Base-by-base conservation (phyloP, 1,140 invertebrate species). In the Drosophila nebulosa region DNA sequence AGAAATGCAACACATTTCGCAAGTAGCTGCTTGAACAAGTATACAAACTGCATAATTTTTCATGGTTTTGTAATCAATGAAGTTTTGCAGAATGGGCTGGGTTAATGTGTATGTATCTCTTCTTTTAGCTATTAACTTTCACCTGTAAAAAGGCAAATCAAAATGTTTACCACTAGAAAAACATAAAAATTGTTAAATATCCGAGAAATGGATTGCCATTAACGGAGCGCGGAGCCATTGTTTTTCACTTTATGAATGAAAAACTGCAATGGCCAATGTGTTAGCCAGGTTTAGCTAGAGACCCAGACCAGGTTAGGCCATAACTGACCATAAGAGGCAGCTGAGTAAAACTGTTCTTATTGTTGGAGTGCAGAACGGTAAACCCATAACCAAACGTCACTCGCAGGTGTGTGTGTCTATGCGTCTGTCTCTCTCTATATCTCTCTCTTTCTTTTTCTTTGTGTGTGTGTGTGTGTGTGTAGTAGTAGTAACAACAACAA, bases 391-490 rank as follows among this genome's bases (percentile, higher is more conserved):
- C 30, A 64, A 68, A 86, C 78, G 81, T 84, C 80, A 84, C 70
- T 59, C 70, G 73, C 80, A 85, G 81, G 80, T 84, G 80, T 78
- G 80, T 78, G 72, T 83, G 63, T 62, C 39, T 21, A 46, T 46
- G 39, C 16, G n/a, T n/a, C n/a, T n/a, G n/a, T n/a, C n/a, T n/a
- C n/a, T n/a, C n/a, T n/a, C n/a, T n/a, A n/a, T n/a, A 4, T 36
- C 12, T 10, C 9, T 35, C 9, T 35, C 9, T 35, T 0, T 35
- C 35, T 36, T 3, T 10, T 2, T 35, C 9, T 35, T 3, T 35
- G 0, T 35, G 39, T 42, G 4, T 39, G 36, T 39, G n/a, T 42
- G 39, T 42, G 80, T 84, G 81, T 78, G 72, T 83, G 60, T 65
- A 69, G 74, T 64, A 63, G 36, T 69, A 66, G 16, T 56, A 71